A percentile compares a stretch with the other conserved stretches of the same genome.
These are phyloP conservation scores for Alentia gelatinosa DNA, from an alignment of 2,888 invertebrate genomes.

Conservation along the genomic window DNA sequence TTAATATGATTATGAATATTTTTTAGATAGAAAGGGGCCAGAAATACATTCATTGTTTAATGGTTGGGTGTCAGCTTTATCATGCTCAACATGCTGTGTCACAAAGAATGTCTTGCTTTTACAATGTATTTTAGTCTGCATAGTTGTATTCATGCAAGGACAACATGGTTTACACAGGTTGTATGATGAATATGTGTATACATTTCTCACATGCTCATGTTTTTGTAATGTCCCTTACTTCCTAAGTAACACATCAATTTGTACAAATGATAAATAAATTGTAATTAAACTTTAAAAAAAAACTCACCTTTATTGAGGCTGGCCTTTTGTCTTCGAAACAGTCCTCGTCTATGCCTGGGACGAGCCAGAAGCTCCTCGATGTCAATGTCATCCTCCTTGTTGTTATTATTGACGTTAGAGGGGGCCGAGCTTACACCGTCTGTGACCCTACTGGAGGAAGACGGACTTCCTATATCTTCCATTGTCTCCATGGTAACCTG, in stretches of 20 bases:
- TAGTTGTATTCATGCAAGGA: too few relatives aligned
- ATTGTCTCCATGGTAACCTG: background rate
- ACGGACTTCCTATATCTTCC: background rate
- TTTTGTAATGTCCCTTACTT: too few relatives aligned
- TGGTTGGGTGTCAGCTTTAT: too few relatives aligned
- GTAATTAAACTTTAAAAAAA: background rate
- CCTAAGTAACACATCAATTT: background rate
- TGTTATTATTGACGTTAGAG: background rate
- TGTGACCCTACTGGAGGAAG: background rate
- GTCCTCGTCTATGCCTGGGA: background rate
- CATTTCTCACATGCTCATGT: too few relatives aligned
- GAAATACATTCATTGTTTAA: too few relatives aligned
- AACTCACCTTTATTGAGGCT: slow-evolving; percentile 42
- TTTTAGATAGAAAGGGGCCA: too few relatives aligned
- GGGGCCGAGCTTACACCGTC: background rate
- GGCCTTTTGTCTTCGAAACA: slow-evolving; percentile 38
- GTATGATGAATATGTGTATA: too few relatives aligned
- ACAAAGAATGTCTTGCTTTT: too few relatives aligned
- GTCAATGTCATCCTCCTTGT: background rate
- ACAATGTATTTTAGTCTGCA: too few relatives aligned
- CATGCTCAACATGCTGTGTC: too few relatives aligned
- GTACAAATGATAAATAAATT: background rate
- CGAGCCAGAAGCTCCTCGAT: background rate
- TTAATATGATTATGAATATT: too few relatives aligned
- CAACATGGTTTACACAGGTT: too few relatives aligned